Conservation (phyloP, 1,140 invertebrate genomes). For the Dendrolimus punctatus region DNA sequence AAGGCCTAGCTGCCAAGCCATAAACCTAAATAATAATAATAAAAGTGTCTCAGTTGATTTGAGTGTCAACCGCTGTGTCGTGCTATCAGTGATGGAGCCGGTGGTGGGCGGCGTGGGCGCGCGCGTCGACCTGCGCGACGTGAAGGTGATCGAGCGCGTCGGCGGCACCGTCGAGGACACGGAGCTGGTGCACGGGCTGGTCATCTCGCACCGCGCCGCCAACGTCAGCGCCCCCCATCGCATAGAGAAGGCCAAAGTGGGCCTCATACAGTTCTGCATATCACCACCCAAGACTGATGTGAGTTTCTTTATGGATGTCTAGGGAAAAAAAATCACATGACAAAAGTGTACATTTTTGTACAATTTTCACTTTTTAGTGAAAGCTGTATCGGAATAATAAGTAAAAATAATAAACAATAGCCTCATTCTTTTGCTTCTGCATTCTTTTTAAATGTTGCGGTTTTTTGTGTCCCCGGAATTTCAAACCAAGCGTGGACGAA, state of each 20-base stretch:
- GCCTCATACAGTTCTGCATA: constrained; percentile 99
- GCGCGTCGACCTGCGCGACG: constrained; percentile 84
- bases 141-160: constrained; percentile 96
- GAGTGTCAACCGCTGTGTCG: not conserved
- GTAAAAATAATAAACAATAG: no score
- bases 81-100: constrained; percentile 55
- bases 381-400: no score
- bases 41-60: no score
- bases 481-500: no score
- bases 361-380: no score
- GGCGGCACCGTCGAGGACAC: constrained; percentile 99
- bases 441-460: no score
- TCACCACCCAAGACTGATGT: constrained; percentile 99
- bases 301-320: constrained; percentile 46
- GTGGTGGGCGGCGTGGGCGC: constrained; percentile 74
- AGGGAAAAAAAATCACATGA: constrained; percentile 2
- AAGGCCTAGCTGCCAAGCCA: no score
- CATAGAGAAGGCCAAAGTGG: constrained; percentile 99
- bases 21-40: no score
- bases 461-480: no score
- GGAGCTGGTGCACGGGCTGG: constrained; percentile 94
- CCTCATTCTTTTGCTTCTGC: no score
- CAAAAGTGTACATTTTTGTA: not conserved
- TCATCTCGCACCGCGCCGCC: constrained; percentile 92
- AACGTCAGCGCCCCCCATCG: constrained; percentile 93